phyloP scores from a whole-genome alignment of 2,797 vertebrate species.

The Chelmon rostratus region DNA sequence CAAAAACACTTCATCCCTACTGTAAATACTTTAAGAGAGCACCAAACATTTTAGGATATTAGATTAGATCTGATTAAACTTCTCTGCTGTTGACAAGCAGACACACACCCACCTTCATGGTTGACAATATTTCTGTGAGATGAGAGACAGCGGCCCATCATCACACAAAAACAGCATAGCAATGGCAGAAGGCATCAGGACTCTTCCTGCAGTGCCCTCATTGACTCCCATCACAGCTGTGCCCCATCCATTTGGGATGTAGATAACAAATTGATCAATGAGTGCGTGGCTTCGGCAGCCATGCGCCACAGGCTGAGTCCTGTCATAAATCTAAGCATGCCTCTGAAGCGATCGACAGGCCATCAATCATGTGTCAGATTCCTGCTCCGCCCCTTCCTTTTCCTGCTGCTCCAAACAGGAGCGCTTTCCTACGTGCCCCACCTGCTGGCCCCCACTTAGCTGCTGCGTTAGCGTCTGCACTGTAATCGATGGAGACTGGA shows the following conservation, averaged over 20 bases:
- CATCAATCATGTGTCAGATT: conserved; percentile 79
- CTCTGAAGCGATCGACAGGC: conserved; percentile 81
- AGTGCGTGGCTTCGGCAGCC: conserved; percentile 59
- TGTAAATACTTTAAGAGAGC: conserved; percentile 1
- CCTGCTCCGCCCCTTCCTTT: conserved; percentile 67
- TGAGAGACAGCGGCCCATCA: conserved; percentile 51
- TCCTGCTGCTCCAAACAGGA: conserved; percentile 44
- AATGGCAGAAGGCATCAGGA: conserved; percentile 71
- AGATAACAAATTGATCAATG: conserved; percentile 82
- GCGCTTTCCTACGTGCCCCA: conserved; percentile 43
- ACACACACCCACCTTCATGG: conserved; percentile 30
- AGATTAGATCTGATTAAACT: conserved; percentile 8
- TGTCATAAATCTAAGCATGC: conserved; percentile 77
- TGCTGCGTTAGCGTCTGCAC: conserved; percentile 43
- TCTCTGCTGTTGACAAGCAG: conserved; percentile 13
- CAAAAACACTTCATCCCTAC: not conserved
- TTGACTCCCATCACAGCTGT: conserved; percentile 81
- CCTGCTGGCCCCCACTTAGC: conserved; percentile 68
- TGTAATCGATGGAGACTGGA: conserved; percentile 69
- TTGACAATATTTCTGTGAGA: conserved; percentile 48
- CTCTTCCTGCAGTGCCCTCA: conserved; percentile 72
- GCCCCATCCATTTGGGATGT: conserved; percentile 71
- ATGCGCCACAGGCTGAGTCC: conserved; percentile 57
- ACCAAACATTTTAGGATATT: not conserved
- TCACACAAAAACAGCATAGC: conserved; percentile 52